phyloP scores from a whole-genome alignment of 2,113 vertebrate genomes.

The Synchiropus splendidus region DNA sequence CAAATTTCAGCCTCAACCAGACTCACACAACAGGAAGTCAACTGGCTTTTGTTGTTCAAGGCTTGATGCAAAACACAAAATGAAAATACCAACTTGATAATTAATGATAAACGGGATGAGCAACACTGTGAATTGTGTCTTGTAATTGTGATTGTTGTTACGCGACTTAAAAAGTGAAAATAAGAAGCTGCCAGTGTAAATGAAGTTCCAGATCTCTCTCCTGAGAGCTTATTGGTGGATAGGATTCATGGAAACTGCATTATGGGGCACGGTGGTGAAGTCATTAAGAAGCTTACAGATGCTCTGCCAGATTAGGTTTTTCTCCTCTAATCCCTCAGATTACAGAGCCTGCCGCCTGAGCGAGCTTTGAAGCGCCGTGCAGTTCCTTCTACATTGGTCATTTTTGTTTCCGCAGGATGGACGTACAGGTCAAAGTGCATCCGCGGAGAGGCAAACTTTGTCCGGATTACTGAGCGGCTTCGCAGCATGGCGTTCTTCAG shows the following conservation, averaged over 20 bases:
- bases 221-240: constrained; percentile 44
- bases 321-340: constrained; percentile 73
- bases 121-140: no score
- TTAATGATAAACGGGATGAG: no score
- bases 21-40: no score
- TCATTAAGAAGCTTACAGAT: constrained; percentile 74
- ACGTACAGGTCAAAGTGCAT: constrained; percentile 21
- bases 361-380: constrained; percentile 31
- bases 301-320: constrained; percentile 68
- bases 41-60: no score
- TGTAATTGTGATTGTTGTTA: no score
- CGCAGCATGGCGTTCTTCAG: no score
- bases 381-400: constrained; percentile 51
- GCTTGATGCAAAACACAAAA: no score
- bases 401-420: constrained; percentile 26
- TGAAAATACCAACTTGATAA: no score
- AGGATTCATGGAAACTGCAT: constrained; percentile 47
- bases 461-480: no score
- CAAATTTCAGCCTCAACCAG: no score
- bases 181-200: constrained; percentile 19
- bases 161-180: constrained; percentile 19
- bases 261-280: constrained; percentile 54
- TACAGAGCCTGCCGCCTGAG: constrained; percentile 56
- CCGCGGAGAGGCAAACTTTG: background rate
- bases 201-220: constrained; percentile 7